Base-by-base conservation (phyloP, 2,113 vertebrate species). In the Chionomys nivalis region DNA sequence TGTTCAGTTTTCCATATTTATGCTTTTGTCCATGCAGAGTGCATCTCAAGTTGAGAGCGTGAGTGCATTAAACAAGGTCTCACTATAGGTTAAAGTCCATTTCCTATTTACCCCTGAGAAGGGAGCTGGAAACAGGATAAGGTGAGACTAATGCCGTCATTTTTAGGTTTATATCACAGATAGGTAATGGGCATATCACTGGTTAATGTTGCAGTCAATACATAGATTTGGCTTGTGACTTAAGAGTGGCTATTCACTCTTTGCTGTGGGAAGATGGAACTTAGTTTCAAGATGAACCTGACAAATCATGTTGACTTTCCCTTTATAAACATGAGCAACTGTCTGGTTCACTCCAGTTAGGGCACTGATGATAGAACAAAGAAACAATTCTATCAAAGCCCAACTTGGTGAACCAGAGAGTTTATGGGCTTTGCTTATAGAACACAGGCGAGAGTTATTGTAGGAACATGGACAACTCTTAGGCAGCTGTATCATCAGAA, bases 181-280 rank as follows among this genome's bases (percentile, higher is more conserved):
- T 90, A 75, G 87, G 73, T 93, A 86, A 65, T 28, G 47, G 58
- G 44, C 3, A n/a, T 85, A 13, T 13, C 75, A 95, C 65, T 81
- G 55, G 87, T 93, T 90, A 87, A 90, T 58, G 49, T 75, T 89
- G 21, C 55, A 75, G 5, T 81, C 8, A 44, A 92, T 47, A 77
- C 26, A 11, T 83, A 90, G 5, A 91, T 96, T 85, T 86, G 7
- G 2, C 73, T 94, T 97, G 55, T 55, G 19, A 16, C 42, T 76
- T 70, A 24, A 82, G 26, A 92, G 61, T 95, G 92, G 76, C 88
- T 49, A 9, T 72, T 93, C 58, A 89, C 83, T 95, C 12, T 90
- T 95, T 81, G 77, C 42, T 42, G 11, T 24, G 86, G 55, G 49
- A 82, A 96, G n/a, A 44, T 65, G 31, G 75, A 88, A 72, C 44